Evolutionary conservation across 2,113 vertebrate species (phyloP), one percentile per base, ranked within the genome.

Genomic region (Pygoscelis adeliae): DNA sequence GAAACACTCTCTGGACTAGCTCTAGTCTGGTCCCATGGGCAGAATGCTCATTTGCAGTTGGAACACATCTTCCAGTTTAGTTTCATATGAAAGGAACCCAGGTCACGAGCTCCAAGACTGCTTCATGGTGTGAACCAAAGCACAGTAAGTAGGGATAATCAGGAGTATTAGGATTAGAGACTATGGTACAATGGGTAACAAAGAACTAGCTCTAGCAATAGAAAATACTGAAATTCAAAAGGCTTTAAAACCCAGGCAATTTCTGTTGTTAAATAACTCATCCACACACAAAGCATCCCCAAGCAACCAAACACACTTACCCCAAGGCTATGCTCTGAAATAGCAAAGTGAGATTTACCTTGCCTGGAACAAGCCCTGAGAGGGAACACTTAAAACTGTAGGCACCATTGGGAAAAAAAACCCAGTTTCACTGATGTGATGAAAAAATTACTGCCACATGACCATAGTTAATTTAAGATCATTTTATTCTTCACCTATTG

Each of bases 161-260:
- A 83, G 84, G 44, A 93, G 56, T 65, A 94, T 91, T 80, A 95
- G 81, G 84, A 97, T 96, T 91, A 96, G n/a, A 77, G 78, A 77
- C 66, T 46, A 3, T 11, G 6, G 74, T 66, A 85, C 69, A 97
- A 90, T 81, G 34, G 49, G 25, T 73, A 81, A 83, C 83, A 97
- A 92, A 93, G 73, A 92, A 96, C 46, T 56, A 67, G 34, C 62
- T 87, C 69, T 40, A 79, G 81, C 76, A 89, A 91, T 18, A 87
- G 77, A 83, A 95, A 92, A 83, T 22, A 83, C 36, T 83, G 82
- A 69, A 63, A 87, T 84, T 89, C 56, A 91, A 87, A 95, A 77
- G 84, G 38, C 27, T 87, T 93, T 83, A 91, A 93, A 92, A 42
- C n/a, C 7, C 29, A 93, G 47, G 26, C 65, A 59, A 72, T 81